Conservation (phyloP, 2,888 invertebrate species). For the Polyommatus iphigenia region DNA sequence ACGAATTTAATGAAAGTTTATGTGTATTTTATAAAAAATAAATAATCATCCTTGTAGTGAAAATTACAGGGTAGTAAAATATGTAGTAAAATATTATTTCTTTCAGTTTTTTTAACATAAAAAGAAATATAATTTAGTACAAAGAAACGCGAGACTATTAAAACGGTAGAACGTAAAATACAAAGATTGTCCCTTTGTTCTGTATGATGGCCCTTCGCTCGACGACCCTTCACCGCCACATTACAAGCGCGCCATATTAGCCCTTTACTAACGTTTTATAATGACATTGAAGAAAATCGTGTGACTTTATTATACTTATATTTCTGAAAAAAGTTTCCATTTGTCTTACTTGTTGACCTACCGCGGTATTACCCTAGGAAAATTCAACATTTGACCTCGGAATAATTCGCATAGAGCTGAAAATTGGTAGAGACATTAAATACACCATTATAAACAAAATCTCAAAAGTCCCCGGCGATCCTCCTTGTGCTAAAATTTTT, state of each 20-base stretch:
- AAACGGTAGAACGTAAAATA: background rate
- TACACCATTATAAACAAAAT: no score
- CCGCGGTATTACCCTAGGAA: no score
- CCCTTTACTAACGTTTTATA: background rate
- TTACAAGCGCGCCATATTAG: conserved; percentile 6
- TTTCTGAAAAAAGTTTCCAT: no score
- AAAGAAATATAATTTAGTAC: background rate
- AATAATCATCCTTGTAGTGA: no score
- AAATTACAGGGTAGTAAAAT: background rate
- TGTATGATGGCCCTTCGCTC: background rate
- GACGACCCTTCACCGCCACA: background rate
- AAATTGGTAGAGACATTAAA: no score
- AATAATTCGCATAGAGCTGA: no score
- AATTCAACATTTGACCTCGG: no score
- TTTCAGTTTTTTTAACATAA: background rate
- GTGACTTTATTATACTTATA: no score
- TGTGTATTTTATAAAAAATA: no score
- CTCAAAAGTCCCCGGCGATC: no score
- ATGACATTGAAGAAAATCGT: background rate
- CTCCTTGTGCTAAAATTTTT: no score
- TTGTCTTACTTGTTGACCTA: no score
- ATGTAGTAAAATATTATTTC: background rate
- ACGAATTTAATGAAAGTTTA: background rate
- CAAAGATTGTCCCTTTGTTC: background rate
- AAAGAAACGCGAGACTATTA: background rate